phyloP scores from a whole-genome alignment of 2,113 vertebrate species.

The Festucalex cinctus region DNA sequence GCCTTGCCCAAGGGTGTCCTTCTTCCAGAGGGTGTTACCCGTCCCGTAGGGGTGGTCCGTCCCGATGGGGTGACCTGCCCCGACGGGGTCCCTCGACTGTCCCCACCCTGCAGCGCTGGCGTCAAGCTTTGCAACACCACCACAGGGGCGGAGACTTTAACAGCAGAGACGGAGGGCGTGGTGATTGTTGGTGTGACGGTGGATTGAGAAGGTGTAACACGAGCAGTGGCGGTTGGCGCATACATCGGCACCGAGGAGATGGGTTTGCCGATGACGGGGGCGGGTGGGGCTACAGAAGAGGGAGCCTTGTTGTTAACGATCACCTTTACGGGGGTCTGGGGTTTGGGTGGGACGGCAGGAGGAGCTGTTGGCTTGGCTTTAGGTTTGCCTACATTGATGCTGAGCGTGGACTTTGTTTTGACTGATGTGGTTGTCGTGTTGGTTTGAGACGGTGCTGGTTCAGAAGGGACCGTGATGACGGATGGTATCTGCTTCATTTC shows the following conservation, averaged over 20 bases:
- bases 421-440: slow-evolving; percentile 21
- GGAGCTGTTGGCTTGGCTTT: slow-evolving; percentile 53
- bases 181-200: slow-evolving; percentile 24
- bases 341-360: slow-evolving; percentile 72
- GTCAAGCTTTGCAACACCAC: slow-evolving; percentile 72
- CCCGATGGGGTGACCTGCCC: slow-evolving; percentile 61
- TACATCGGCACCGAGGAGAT: slow-evolving; percentile 77
- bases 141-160: slow-evolving; percentile 55
- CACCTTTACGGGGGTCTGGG: slow-evolving; percentile 59
- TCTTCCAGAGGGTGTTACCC: slow-evolving; percentile 46
- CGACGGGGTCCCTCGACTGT: slow-evolving; percentile 50
- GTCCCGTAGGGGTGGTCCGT: slow-evolving; percentile 60
- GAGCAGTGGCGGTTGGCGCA: slow-evolving; percentile 32
- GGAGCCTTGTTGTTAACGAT: slow-evolving; percentile 47
- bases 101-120: slow-evolving; percentile 61
- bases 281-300: slow-evolving; percentile 40
- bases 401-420: slow-evolving; percentile 73
- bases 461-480: not conserved
- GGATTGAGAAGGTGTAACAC: slow-evolving; percentile 34
- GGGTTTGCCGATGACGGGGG: slow-evolving; percentile 70
- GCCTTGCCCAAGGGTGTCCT: slow-evolving; percentile 64
- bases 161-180: slow-evolving; percentile 27
- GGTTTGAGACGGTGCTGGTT: slow-evolving; percentile 22
- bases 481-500: slow-evolving; percentile 10
- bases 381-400: slow-evolving; percentile 69